Evolutionary conservation across 1,140 invertebrate species (phyloP).

Genomic region (Chironomus striatipennis): DNA sequence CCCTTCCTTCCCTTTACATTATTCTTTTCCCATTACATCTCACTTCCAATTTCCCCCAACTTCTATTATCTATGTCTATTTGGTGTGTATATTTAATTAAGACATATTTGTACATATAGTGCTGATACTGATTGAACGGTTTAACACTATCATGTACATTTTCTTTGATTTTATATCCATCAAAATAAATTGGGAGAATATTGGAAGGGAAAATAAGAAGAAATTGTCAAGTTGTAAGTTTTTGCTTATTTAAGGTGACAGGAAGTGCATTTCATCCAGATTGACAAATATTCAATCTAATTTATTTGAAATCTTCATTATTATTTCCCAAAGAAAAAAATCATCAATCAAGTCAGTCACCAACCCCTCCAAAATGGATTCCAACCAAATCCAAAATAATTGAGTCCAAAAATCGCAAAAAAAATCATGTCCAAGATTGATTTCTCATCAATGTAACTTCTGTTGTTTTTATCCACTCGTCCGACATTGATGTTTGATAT

Average conservation of each 20-base stretch:
- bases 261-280: no score
- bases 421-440: conserved; percentile 3
- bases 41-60: background rate
- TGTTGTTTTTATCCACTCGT: background rate
- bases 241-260: no score
- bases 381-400: no score
- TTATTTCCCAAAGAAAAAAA: no score
- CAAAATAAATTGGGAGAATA: background rate
- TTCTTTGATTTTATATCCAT: background rate
- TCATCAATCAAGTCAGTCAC: no score
- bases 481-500: background rate
- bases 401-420: background rate
- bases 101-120: conserved; percentile 3
- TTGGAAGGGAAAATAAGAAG: no score
- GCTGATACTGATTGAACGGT: background rate
- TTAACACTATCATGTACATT: background rate
- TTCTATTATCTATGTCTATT: background rate
- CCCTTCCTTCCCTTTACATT: background rate
- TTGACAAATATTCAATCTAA: no score
- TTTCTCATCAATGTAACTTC: background rate
- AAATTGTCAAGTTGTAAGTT: no score
- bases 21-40: background rate
- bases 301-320: no score
- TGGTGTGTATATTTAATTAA: conserved; percentile 15
- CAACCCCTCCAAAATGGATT: no score